Evolutionary conservation across 2,888 invertebrate genomes (phyloP).

Genomic region (Machimus atricapillus): DNA sequence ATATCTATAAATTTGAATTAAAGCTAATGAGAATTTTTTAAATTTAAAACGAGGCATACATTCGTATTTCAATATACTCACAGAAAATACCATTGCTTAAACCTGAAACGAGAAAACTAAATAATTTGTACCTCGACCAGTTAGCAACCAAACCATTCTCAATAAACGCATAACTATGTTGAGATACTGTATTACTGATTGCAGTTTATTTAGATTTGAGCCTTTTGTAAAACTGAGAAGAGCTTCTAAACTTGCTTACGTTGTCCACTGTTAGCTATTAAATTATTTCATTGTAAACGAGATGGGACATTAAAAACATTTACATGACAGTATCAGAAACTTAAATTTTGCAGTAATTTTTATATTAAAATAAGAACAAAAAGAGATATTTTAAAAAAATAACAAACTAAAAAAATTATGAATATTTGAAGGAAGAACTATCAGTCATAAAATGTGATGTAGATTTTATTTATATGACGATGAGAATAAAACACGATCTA

Average conservation of each 20-base stretch:
- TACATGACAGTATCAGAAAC: neutral
- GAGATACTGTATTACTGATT: no score
- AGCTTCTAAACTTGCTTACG: neutral
- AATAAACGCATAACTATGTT: no score
- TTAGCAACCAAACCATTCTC: neutral
- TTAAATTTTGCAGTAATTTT: neutral
- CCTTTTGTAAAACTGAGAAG: no score
- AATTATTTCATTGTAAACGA: neutral
- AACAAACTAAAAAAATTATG: slow-evolving; percentile 2
- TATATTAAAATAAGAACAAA: slow-evolving; percentile 14
- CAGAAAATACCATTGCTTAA: neutral
- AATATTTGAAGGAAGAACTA: slow-evolving; percentile 2
- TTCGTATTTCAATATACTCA: neutral
- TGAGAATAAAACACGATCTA: neutral
- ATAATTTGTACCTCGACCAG: neutral
- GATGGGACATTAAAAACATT: neutral
- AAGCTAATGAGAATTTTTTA: neutral
- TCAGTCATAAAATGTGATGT: slow-evolving; percentile 52
- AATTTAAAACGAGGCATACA: neutral
- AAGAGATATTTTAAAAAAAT: neutral
- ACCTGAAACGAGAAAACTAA: neutral
- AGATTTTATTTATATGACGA: slow-evolving; percentile 50
- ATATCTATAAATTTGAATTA: neutral
- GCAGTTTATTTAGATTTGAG: no score
- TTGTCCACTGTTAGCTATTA: neutral